Base-by-base conservation (phyloP, 2,797 vertebrate species). In the Macropodus opercularis region DNA sequence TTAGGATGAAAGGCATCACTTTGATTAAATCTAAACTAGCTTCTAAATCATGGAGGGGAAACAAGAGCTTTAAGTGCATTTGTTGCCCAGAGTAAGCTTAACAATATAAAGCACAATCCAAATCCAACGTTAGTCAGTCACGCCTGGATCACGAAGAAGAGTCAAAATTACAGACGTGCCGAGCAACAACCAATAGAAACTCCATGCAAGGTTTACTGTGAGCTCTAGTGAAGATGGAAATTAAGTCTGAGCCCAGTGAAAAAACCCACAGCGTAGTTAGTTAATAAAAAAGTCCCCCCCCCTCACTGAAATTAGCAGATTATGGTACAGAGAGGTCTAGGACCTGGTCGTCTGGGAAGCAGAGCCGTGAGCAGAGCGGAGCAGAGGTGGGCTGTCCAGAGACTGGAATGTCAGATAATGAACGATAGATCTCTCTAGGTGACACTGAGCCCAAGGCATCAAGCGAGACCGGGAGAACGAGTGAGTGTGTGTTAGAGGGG, bases 361-460 rank as follows among this genome's bases (percentile, higher is more conserved):
- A 14, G 54, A 58, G 62, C 62, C n/a, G 17, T 6, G 41, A 50
- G 35, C 32, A 1, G 42, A 27, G 26, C 21, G 5, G 48, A 55
- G 68, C 66, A 62, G 63, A 60, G 66, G 69, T 40, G 48, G 65
- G 75, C 47, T 12, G 48, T 59, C 67, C 74, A 64, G 36, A 69
- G 65, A 68, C 15, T 75, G 83, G 84, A 85, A 85, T 80, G 80
- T 62, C 70, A 65, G 79, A 84, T 84, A 82, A 86, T 57, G 72
- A 72, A 85, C 71, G 85, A 74, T 70, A 72, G 24, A 53, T 80
- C 65, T 85, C 66, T 79, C 56, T 56, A 58, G 76, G 82, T 81
- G 85, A 88, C 77, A 77, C 15, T 1, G 23, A 66, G 85, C 77
- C 68, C 46, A 51, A 81, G 78, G 79, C 76, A 63, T 76, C 58